Conservation (phyloP, 2,888 invertebrate genomes). For the Cerceris ruficornis region DNA sequence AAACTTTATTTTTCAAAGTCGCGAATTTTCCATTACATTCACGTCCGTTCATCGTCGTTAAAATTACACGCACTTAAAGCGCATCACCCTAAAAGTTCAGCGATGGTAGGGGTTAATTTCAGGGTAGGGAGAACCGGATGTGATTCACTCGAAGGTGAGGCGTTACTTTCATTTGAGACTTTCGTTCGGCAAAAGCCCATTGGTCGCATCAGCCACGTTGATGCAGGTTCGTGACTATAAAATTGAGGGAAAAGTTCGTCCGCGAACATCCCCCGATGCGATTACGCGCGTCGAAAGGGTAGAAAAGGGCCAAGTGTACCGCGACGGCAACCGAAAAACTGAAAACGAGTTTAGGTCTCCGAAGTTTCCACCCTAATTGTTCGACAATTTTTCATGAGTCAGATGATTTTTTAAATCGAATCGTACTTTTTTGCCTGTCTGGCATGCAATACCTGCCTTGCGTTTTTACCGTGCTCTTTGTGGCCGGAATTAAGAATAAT, state of each 20-base stretch:
- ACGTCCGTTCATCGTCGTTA: background rate
- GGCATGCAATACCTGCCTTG: background rate
- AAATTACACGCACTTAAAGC: background rate
- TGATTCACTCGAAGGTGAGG: slow-evolving; percentile 61
- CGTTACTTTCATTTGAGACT: slow-evolving; percentile 19
- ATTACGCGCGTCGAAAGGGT: slow-evolving; percentile 32
- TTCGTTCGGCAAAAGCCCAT: slow-evolving; percentile 21
- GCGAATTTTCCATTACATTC: background rate
- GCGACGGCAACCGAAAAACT: slow-evolving; percentile 19
- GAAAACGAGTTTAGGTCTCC: slow-evolving; percentile 22
- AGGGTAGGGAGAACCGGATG: slow-evolving; percentile 58
- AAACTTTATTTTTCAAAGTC: no score
- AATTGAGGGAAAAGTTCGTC: slow-evolving; percentile 54
- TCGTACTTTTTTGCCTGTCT: background rate
- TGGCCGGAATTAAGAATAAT: no score
- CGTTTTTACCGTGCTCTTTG: no score
- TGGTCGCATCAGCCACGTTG: slow-evolving; percentile 13
- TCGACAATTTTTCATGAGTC: slow-evolving; percentile 17
- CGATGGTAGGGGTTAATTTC: slow-evolving; percentile 11
- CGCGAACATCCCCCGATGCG: slow-evolving; percentile 27
- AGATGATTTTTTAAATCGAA: background rate
- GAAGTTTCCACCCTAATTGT: slow-evolving; percentile 21
- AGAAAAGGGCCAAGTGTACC: slow-evolving; percentile 25
- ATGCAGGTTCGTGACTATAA: slow-evolving; percentile 47
- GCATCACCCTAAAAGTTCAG: background rate